Evolutionary conservation across 2,797 vertebrate species (phyloP).

Genomic region (Mallotus villosus): DNA sequence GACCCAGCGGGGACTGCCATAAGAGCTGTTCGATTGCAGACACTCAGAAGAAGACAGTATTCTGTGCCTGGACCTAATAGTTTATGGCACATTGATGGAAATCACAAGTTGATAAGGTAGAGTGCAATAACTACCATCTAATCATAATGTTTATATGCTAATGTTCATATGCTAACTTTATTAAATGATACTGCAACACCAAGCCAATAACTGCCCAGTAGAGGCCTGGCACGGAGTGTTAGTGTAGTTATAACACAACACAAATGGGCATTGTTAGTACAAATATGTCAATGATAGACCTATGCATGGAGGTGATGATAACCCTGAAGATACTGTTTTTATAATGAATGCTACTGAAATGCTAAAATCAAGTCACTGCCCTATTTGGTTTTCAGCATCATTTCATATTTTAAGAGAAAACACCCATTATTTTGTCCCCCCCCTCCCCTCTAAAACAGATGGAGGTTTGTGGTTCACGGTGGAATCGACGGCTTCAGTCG

Average conservation of each 20-base stretch:
- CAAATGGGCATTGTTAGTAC: not conserved
- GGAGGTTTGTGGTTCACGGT: too few species aligned
- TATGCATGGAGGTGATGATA: not conserved
- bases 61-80: too few species aligned
- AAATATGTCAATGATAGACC: not conserved
- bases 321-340: not conserved
- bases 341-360: constrained; percentile 1
- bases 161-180: not conserved
- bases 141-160: not conserved
- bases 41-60: too few species aligned
- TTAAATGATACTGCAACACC: not conserved
- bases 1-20: not conserved
- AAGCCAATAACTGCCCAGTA: not conserved
- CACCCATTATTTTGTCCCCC: not conserved
- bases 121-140: not conserved
- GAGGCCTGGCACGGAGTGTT: not conserved
- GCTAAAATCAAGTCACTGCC: not conserved
- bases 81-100: not conserved
- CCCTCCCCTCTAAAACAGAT: too few species aligned
- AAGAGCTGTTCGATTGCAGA: too few species aligned
- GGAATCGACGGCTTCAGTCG: not conserved
- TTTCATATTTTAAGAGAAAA: not conserved
- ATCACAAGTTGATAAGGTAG: not conserved
- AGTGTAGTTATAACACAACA: not conserved
- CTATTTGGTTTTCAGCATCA: not conserved